Evolutionary conservation across 2,888 invertebrate genomes (phyloP), one percentile per base, ranked within the genome.

Genomic region (Volucella inanis): DNA sequence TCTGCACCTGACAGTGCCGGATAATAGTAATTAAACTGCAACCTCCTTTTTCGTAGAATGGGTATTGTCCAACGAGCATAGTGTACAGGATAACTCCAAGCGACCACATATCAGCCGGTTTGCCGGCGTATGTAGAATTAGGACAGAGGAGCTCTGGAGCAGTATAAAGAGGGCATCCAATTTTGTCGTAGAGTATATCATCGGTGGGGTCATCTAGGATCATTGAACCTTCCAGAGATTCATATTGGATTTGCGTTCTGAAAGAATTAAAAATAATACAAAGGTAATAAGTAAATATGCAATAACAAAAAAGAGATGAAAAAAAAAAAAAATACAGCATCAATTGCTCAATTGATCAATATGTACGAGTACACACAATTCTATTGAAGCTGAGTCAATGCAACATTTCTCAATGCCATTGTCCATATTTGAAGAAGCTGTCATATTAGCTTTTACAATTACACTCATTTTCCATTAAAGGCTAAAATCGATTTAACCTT

Each of bases 51-150:
- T 91, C 91, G 75, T 91, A 91, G 78, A 92, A 92, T n/a, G 92
- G 92, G 88, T 92, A 92, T 76, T 90, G 90, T 1, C 92, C 92
- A 45, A 91, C 91, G 1, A 92, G 88, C 90, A 92, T 91, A 1
- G 92, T 91, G 68, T 92, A 92, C 0, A 92, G 88, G 54, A 92
- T 91, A 2, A 92, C 92, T 12, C 92, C 92, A 14, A 92, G 86
- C 0, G 92, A 91, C 92, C 92, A 92, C 89, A 92, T 91, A 76
- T 92, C 92, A 31, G 92, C 91, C 6, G 92, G 91, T 68, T 91
- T 91, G 14, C 92, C 92, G 54, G 89, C 89, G 62, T 92, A 92
- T 2, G 90, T 91, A 3, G 91, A 90, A 85, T 90, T 89, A 0
- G 90, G 90, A 49, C 91, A 91, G 0, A 92, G 88, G 4, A 92